A percentile compares a stretch with the other conserved stretches of the same genome.
Evolutionary conservation across 30 jellyfish, hydroid and myxozoan genomes (phyloP).

Genomic region (Chironex yamaguchii): DNA sequence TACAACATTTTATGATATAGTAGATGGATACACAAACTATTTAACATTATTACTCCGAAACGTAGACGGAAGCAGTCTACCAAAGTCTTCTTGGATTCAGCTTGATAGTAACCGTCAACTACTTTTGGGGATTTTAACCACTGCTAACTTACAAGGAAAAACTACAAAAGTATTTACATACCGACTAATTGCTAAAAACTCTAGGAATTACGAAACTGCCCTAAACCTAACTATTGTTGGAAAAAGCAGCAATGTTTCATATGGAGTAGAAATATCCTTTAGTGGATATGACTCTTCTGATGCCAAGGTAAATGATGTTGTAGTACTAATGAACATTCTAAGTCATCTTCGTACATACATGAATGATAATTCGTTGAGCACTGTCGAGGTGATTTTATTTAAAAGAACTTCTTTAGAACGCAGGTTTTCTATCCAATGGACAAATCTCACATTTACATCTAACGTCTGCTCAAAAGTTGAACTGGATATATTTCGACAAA

Average conservation of each 20-base stretch:
- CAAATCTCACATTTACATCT: constrained; percentile 7
- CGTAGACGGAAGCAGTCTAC: constrained; percentile 32
- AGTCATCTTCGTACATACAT: constrained; percentile 49
- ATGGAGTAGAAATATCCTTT: constrained; percentile 38
- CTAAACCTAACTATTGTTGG: neutral
- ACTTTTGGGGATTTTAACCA: neutral
- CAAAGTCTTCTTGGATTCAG: constrained; percentile 81
- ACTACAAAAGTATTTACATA: constrained; percentile 3
- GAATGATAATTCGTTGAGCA: constrained; percentile 7
- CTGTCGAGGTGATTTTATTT: constrained; percentile 57
- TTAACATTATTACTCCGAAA: constrained; percentile 55
- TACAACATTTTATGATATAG: constrained; percentile 68
- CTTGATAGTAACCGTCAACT: constrained; percentile 61
- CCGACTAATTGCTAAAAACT: constrained; percentile 53
- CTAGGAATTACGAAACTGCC: constrained; percentile 54
- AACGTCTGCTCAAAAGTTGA: neutral
- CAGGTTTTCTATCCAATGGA: constrained; percentile 55
- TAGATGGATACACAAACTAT: constrained; percentile 78
- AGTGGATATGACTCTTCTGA: constrained; percentile 66
- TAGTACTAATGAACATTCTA: constrained; percentile 3
- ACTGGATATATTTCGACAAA: neutral
- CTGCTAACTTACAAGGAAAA: neutral
- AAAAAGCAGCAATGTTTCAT: neutral
- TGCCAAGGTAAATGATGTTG: constrained; percentile 21
- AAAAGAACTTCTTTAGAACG: constrained; percentile 45